These are phyloP conservation scores for Scytalopus superciliaris DNA, from an alignment of 2,113 vertebrate genomes.

Conservation along the genomic window DNA sequence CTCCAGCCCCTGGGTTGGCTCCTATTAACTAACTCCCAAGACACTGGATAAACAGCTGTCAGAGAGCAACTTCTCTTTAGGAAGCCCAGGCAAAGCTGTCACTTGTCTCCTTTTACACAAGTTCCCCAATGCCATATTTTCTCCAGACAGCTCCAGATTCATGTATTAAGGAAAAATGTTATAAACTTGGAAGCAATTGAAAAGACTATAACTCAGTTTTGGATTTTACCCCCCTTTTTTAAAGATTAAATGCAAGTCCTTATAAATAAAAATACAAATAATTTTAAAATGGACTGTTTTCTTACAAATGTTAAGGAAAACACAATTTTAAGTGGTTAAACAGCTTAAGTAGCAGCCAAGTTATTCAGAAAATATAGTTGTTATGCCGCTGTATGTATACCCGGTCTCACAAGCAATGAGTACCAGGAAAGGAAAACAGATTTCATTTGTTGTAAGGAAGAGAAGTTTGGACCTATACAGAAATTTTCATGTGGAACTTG, in stretches of 20 bases:
- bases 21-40: not conserved
- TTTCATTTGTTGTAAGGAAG: not conserved
- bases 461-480: not conserved
- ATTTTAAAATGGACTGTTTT: not conserved
- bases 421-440: not conserved
- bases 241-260: not conserved
- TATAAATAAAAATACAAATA: not conserved
- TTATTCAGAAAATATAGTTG: not conserved
- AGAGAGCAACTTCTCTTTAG: not conserved
- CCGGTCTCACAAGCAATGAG: not conserved
- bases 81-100: not conserved
- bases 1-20: not conserved
- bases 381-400: not conserved
- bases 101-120: not conserved
- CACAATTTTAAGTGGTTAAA: not conserved
- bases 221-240: not conserved
- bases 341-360: not conserved
- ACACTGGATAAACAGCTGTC: not conserved
- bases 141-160: not conserved
- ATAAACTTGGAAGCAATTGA: not conserved
- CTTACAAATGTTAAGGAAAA: not conserved
- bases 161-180: not conserved
- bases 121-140: not conserved
- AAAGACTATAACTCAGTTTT: not conserved
- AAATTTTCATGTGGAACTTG: not conserved